phyloP scores from a whole-genome alignment of 2,888 invertebrate species.

The Meta bourneti region DNA sequence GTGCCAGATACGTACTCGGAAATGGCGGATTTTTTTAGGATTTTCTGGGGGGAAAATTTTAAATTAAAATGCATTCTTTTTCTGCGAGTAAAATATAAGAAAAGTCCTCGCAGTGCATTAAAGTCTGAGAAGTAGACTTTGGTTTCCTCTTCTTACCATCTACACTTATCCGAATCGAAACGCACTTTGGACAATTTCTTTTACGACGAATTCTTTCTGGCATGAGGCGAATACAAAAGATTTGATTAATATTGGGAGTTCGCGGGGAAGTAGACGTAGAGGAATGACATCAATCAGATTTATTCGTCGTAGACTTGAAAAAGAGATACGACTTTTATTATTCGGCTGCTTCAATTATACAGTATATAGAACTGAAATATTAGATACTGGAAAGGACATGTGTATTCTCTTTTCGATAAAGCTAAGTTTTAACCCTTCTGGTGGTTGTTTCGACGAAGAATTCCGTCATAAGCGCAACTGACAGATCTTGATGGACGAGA shows the following conservation, averaged over 20 bases:
- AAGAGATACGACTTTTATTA: neutral
- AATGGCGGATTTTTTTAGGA: conserved; percentile 55
- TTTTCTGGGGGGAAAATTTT: conserved; percentile 59
- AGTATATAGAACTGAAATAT: too few species aligned
- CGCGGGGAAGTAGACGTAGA: neutral
- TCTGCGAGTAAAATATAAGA: conserved; percentile 55
- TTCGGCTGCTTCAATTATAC: neutral
- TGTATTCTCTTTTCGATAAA: too few species aligned
- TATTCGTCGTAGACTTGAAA: neutral
- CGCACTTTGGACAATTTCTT: neutral
- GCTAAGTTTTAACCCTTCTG: too few species aligned
- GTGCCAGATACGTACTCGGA: conserved; percentile 48
- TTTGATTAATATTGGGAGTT: neutral
- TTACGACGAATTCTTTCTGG: neutral
- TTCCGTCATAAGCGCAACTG: too few species aligned
- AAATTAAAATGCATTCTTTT: conserved; percentile 70
- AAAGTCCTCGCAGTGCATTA: conserved; percentile 35
- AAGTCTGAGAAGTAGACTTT: conserved; percentile 27
- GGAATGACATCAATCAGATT: neutral
- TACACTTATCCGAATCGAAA: neutral
- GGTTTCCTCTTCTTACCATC: conserved; percentile 25
- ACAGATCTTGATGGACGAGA: too few species aligned
- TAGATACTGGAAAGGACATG: too few species aligned
- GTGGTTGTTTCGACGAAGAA: too few species aligned
- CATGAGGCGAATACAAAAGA: neutral